Conservation (phyloP, 1,140 invertebrate genomes). For the Trachymyrmex septentrionalis region DNA sequence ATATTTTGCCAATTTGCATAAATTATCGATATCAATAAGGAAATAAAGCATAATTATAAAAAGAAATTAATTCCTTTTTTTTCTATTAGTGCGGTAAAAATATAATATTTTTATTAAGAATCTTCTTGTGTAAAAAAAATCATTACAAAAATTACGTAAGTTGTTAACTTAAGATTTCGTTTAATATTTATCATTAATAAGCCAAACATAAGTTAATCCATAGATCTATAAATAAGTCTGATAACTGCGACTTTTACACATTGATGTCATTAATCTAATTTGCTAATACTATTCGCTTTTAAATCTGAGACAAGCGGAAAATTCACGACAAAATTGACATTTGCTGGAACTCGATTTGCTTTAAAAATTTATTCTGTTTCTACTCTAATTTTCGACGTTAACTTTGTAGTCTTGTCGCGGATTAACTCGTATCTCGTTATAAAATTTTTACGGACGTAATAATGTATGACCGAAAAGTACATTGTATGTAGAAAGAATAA, state of each 20-base stretch:
- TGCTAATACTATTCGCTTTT: constrained; percentile 32
- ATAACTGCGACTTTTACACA: constrained; percentile 38
- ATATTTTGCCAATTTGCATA: constrained; percentile 15
- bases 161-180: background rate
- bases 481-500: constrained; percentile 8
- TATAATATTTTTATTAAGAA: background rate
- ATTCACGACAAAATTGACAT: background rate
- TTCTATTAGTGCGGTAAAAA: background rate
- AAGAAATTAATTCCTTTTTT: background rate
- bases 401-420: background rate
- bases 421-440: constrained; percentile 31
- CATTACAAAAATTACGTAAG: background rate
- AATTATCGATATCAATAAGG: background rate
- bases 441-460: constrained; percentile 33
- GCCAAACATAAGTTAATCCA: background rate
- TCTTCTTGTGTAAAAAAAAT: background rate
- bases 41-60: background rate
- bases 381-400: constrained; percentile 37
- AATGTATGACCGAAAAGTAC: background rate
- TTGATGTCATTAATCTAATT: constrained; percentile 17
- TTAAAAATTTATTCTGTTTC: constrained; percentile 31
- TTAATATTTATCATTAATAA: background rate
- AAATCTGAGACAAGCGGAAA: background rate
- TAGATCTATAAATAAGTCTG: background rate
- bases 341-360: background rate